Conservation (phyloP, 2,113 vertebrate genomes). For the Fukomys damarensis region DNA sequence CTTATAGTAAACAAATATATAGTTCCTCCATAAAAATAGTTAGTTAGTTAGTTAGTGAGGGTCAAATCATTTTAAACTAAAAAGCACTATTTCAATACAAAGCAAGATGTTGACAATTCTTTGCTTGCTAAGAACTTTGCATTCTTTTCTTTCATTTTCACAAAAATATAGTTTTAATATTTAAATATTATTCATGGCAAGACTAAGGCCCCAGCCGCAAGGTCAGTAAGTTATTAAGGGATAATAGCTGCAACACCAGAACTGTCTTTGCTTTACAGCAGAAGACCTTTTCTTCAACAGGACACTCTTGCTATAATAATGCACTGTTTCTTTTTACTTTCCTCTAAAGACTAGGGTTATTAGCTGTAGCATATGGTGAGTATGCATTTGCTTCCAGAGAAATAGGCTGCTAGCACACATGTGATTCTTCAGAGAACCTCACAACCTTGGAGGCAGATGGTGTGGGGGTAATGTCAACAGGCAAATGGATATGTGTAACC, state of each 20-base stretch:
- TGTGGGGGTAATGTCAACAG: not conserved
- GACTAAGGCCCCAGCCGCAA: not conserved
- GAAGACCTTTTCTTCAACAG: not conserved
- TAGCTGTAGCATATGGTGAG: not conserved
- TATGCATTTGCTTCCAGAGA: constrained; percentile 21
- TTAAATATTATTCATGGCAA: not conserved
- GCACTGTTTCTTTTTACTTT: constrained; percentile 37
- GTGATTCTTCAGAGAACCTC: not conserved
- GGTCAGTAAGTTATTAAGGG: constrained; percentile 40
- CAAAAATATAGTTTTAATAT: not conserved
- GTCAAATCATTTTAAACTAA: not conserved
- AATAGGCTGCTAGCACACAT: not conserved
- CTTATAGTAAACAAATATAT: not conserved
- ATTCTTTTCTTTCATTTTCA: constrained; percentile 39
- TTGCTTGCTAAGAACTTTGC: not conserved
- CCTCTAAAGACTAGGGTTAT: constrained; percentile 42
- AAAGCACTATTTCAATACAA: not conserved
- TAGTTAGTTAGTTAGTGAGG: not conserved
- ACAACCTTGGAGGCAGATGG: not conserved
- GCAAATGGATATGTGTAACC: not conserved
- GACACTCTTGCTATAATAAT: not conserved
- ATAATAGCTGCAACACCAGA: not conserved
- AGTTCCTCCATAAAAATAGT: not conserved
- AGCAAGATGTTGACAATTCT: not conserved
- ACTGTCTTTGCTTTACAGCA: not conserved